A percentile compares a stretch with the other conserved stretches of the same genome.
These are phyloP conservation scores for Aspidiotus destructor DNA, from an alignment of 2,888 invertebrate species.

Conservation along the genomic window DNA sequence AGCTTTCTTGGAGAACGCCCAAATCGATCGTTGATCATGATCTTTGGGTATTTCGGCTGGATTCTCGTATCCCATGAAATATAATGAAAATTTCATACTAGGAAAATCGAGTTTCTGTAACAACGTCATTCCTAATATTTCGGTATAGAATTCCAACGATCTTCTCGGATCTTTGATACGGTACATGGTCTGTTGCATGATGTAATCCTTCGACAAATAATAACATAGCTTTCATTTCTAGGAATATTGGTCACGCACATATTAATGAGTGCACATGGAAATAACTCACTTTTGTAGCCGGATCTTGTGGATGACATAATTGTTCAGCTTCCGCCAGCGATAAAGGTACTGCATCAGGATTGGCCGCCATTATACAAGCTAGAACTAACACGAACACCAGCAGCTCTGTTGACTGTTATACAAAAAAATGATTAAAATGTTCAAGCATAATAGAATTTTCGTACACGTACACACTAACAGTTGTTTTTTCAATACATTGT, in stretches of 20 bases:
- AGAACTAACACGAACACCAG: background rate
- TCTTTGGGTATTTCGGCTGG: constrained; percentile 61
- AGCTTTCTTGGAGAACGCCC: constrained; percentile 74
- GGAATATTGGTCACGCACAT: background rate
- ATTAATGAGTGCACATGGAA: background rate
- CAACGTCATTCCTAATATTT: constrained; percentile 82
- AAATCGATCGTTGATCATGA: constrained; percentile 55
- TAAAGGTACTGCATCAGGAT: background rate
- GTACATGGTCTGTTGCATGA: constrained; percentile 96
- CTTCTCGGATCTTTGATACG: constrained; percentile 84
- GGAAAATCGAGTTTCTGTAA: constrained; percentile 82
- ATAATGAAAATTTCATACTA: constrained; percentile 77
- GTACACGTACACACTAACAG: too few species aligned
- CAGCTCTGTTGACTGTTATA: too few species aligned
- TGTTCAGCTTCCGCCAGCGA: background rate
- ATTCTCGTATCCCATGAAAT: constrained; percentile 84
- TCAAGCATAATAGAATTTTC: too few species aligned
- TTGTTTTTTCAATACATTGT: too few species aligned
- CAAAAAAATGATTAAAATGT: too few species aligned
- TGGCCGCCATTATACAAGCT: background rate
- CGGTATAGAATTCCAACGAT: constrained; percentile 81
- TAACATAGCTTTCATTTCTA: background rate
- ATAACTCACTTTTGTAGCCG: background rate
- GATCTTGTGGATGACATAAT: background rate
- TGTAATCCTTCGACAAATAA: constrained; percentile 58